phyloP scores from a whole-genome alignment of 2,113 vertebrate genomes.

The Silurus meridionalis region DNA sequence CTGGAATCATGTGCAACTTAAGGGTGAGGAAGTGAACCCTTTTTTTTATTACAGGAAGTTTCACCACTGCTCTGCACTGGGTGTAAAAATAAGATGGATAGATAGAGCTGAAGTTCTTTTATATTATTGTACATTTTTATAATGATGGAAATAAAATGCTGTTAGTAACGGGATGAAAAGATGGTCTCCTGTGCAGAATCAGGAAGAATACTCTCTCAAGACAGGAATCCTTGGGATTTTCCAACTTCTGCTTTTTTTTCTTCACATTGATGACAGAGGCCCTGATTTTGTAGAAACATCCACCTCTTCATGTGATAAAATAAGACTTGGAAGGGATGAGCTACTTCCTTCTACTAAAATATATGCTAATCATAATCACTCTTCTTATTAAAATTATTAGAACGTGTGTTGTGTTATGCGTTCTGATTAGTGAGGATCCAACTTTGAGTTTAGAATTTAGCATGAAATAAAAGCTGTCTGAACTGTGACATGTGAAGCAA shows the following conservation, averaged over 20 bases:
- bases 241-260: constrained; percentile 8
- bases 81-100: constrained; percentile 8
- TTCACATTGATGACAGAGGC: neutral
- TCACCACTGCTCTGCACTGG: constrained; percentile 8
- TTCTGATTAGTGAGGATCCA: neutral
- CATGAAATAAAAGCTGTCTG: neutral
- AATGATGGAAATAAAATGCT: neutral
- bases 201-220: neutral
- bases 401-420: neutral
- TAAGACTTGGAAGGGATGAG: neutral
- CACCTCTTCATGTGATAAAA: neutral
- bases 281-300: neutral
- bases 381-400: neutral
- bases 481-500: neutral
- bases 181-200: neutral
- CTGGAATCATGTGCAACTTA: neutral
- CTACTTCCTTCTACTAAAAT: neutral
- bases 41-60: constrained; percentile 38
- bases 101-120: neutral
- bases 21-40: neutral
- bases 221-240: neutral
- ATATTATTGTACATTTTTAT: neutral
- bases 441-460: neutral
- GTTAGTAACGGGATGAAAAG: neutral
- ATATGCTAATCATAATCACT: neutral